phyloP scores from a whole-genome alignment of 1,140 invertebrate species.

The Brachionus calyciflorus region DNA sequence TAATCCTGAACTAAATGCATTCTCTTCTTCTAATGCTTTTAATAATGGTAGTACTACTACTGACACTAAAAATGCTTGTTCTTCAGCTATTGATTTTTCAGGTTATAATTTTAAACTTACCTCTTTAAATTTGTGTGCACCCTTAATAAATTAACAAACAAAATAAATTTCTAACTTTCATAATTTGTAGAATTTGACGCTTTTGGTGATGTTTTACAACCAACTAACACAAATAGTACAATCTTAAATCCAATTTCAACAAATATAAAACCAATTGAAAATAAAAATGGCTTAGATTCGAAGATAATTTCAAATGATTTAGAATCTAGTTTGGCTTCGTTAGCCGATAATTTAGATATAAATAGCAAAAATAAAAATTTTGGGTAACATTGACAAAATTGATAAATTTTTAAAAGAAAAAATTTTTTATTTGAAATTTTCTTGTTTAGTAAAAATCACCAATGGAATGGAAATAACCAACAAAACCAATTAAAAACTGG shows the following conservation, averaged over 20 bases:
- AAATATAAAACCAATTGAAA: background rate
- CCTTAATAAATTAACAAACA: no score
- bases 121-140: background rate
- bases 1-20: background rate
- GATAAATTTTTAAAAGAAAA: background rate
- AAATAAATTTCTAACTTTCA: background rate
- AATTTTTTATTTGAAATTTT: background rate
- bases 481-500: slow-evolving; percentile 7
- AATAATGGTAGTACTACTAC: background rate
- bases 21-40: background rate
- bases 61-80: slow-evolving; percentile 26
- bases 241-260: slow-evolving; percentile 8
- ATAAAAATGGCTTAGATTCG: background rate
- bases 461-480: background rate
- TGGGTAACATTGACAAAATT: background rate
- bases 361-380: slow-evolving; percentile 40
- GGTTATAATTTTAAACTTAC: background rate
- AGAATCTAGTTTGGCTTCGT: slow-evolving; percentile 43
- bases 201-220: slow-evolving; percentile 42
- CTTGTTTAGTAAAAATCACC: slow-evolving; percentile 8
- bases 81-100: slow-evolving; percentile 21
- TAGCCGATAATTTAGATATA: slow-evolving; percentile 41
- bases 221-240: background rate
- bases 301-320: slow-evolving; percentile 43
- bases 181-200: slow-evolving; percentile 42